Evolutionary conservation across 2,888 invertebrate species (phyloP).

Genomic region (Mesochorus sp.): DNA sequence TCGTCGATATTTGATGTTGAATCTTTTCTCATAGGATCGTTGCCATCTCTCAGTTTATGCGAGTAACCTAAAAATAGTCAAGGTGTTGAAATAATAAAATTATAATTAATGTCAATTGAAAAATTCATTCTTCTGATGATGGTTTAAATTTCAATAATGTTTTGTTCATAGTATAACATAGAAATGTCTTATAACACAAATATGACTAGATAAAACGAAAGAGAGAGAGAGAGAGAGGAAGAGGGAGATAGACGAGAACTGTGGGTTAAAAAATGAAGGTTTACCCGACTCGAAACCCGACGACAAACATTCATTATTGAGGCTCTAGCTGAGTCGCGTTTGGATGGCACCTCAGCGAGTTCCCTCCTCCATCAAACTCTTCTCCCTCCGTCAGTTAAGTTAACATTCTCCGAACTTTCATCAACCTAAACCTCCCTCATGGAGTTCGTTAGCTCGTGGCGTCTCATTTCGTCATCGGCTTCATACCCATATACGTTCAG

Average conservation of each 20-base stretch:
- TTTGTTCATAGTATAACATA: no score
- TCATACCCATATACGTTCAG: slow-evolving; percentile 53
- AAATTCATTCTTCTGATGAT: no score
- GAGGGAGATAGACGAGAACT: slow-evolving; percentile 27
- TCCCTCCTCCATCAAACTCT: slow-evolving; percentile 1
- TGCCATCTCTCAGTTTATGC: no score
- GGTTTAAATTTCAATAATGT: no score
- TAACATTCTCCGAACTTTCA: slow-evolving; percentile 62
- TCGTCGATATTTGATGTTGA: no score
- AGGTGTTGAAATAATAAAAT: no score
- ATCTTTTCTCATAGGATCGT: no score
- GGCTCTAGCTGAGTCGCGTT: slow-evolving; percentile 29
- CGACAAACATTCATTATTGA: slow-evolving; percentile 77
- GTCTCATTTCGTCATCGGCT: slow-evolving; percentile 75
- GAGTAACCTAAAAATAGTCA: no score
- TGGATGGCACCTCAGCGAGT: slow-evolving; percentile 36
- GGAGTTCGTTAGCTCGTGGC: slow-evolving; percentile 59
- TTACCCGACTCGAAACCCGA: slow-evolving; percentile 63
- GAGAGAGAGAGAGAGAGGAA: not conserved
- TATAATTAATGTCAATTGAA: no score
- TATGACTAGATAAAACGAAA: not conserved
- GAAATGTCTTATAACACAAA: no score
- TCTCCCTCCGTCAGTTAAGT: slow-evolving; percentile 56
- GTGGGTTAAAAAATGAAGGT: slow-evolving; percentile 72
- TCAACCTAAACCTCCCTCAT: slow-evolving; percentile 46